These are phyloP conservation scores for Acestrorhynchus altus DNA, from an alignment of 2,797 vertebrate genomes.

Conservation along the genomic window DNA sequence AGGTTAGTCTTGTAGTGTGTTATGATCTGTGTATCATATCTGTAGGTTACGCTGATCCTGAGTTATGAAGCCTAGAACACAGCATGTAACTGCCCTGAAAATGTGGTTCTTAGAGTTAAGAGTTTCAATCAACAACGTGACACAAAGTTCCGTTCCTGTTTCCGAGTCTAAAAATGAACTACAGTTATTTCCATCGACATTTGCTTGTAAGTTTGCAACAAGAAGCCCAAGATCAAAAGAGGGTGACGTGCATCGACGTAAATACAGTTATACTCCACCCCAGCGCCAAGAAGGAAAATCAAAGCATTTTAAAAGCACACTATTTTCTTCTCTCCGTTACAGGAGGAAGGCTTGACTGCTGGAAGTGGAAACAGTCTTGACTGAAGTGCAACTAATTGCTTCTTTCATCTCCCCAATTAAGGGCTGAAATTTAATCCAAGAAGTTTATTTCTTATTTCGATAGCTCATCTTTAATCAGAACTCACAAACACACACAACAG, in stretches of 20 bases:
- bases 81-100: too few relatives aligned
- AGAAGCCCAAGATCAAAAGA: slow-evolving; percentile 57
- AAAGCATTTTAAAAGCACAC: slow-evolving; percentile 55
- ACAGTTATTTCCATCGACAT: slow-evolving; percentile 23
- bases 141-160: background rate
- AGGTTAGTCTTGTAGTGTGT: too few relatives aligned
- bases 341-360: slow-evolving; percentile 62
- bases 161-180: slow-evolving; percentile 15
- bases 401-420: slow-evolving; percentile 81
- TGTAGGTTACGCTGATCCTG: too few relatives aligned
- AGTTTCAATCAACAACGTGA: background rate
- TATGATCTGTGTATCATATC: too few relatives aligned
- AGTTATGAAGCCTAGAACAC: too few relatives aligned
- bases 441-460: slow-evolving; percentile 77
- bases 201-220: slow-evolving; percentile 18
- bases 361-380: slow-evolving; percentile 65
- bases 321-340: slow-evolving; percentile 59
- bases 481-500: slow-evolving; percentile 36
- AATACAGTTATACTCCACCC: slow-evolving; percentile 53
- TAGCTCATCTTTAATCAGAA: slow-evolving; percentile 74
- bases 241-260: slow-evolving; percentile 49
- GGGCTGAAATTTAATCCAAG: slow-evolving; percentile 72
- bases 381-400: slow-evolving; percentile 76
- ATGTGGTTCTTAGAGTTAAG: background rate
- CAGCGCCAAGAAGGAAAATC: slow-evolving; percentile 42